phyloP scores from a whole-genome alignment of 2,888 invertebrate species.

The Cheilosia pagana region DNA sequence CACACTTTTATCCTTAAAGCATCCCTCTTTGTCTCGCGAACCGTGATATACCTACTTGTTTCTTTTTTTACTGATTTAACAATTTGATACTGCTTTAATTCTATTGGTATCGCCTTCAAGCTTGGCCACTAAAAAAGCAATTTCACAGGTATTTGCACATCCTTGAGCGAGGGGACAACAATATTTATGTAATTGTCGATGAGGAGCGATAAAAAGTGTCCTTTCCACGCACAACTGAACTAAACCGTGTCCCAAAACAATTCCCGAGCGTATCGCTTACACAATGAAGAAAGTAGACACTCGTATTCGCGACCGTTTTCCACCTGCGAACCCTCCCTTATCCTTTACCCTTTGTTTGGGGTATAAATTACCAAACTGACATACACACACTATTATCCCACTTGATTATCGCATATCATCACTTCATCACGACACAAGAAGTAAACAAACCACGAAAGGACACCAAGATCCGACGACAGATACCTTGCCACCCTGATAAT shows the following conservation, averaged over 20 bases:
- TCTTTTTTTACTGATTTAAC: conserved; percentile 45
- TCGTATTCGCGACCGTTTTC: conserved; percentile 39
- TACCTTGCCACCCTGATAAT: conserved; percentile 58
- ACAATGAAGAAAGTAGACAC: conserved; percentile 1
- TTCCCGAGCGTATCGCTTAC: conserved; percentile 63
- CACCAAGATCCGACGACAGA: conserved; percentile 39
- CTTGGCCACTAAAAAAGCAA: conserved; percentile 58
- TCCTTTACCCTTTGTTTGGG: conserved; percentile 56
- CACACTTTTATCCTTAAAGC: conserved; percentile 25
- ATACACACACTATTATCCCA: conserved; percentile 64
- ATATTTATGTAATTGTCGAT: conserved; percentile 10
- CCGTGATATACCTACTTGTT: background rate
- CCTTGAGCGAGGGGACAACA: conserved; percentile 29
- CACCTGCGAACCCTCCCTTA: conserved; percentile 43
- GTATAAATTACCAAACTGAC: conserved; percentile 59
- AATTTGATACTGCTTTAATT: conserved; percentile 34
- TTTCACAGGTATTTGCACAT: conserved; percentile 74
- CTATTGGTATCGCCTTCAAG: conserved; percentile 1
- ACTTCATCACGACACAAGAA: conserved; percentile 67
- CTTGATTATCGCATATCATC: conserved; percentile 70
- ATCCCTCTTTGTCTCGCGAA: background rate
- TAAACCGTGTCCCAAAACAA: conserved; percentile 48
- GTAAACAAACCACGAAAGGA: conserved; percentile 71
- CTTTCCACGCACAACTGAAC: conserved; percentile 70
- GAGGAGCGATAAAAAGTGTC: conserved; percentile 59